phyloP scores from a whole-genome alignment of 2,797 vertebrate species.

The Threskiornis aethiopicus region DNA sequence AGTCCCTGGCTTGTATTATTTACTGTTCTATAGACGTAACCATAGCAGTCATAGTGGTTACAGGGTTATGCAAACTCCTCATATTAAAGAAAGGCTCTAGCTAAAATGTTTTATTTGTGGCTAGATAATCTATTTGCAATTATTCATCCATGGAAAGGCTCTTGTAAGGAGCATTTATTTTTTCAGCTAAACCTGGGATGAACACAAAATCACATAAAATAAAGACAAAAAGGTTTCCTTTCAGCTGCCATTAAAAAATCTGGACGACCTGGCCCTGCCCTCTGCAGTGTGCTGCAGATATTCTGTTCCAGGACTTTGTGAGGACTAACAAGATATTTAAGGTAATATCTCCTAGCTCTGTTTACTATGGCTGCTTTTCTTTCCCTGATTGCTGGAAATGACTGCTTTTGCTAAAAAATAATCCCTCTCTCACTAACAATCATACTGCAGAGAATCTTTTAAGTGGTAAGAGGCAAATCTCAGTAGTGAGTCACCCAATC shows the following conservation, averaged over 20 bases:
- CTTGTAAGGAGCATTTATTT: conserved; percentile 2
- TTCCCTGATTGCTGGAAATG: conserved; percentile 4
- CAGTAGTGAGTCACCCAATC: conserved; percentile 52
- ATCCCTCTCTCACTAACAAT: neutral
- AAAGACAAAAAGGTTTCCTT: neutral
- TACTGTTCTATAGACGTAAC: neutral
- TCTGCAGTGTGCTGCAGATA: neutral
- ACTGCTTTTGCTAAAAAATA: conserved; percentile 39
- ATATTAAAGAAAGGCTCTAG: neutral
- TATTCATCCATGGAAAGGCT: neutral
- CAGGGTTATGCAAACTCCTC: conserved; percentile 13
- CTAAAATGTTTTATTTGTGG: neutral
- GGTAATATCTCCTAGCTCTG: neutral
- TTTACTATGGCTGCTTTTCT: conserved; percentile 35
- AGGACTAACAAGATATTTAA: conserved; percentile 21
- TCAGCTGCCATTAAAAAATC: neutral
- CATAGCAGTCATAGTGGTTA: neutral
- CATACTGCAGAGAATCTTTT: conserved; percentile 1
- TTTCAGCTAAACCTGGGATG: neutral
- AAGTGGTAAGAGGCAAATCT: neutral
- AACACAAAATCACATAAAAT: neutral
- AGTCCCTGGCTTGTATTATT: neutral
- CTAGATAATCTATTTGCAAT: neutral
- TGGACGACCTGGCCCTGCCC: neutral
- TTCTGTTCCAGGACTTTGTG: neutral